Conservation (phyloP, 2,113 vertebrate species). For the Prionailurus bengalensis region DNA sequence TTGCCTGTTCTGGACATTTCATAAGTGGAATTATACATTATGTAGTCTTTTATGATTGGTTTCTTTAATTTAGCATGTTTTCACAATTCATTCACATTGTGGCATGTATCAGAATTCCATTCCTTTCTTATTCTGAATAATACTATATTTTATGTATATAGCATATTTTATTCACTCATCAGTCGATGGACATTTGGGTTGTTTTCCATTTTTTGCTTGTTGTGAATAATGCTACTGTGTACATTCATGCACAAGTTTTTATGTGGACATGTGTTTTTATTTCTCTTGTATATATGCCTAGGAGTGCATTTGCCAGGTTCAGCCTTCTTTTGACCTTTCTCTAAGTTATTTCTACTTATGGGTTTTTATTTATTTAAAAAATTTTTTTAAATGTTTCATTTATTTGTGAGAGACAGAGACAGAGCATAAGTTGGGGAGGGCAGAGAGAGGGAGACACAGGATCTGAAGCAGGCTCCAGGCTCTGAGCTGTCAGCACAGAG, state of each 20-base stretch:
- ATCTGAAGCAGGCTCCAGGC: too few species aligned
- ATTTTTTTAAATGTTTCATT: too few species aligned
- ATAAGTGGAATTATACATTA: not conserved
- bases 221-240: not conserved
- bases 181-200: not conserved
- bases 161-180: not conserved
- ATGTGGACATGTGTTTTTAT: not conserved
- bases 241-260: not conserved
- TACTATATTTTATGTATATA: not conserved
- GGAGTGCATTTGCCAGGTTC: not conserved
- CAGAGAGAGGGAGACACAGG: too few species aligned
- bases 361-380: not conserved
- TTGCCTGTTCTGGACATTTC: not conserved
- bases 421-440: too few species aligned
- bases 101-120: not conserved
- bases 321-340: not conserved
- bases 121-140: conserved; percentile 12
- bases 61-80: conserved; percentile 24
- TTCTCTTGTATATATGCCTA: not conserved
- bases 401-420: too few species aligned
- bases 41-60: not conserved
- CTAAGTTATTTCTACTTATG: conserved; percentile 29
- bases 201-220: not conserved
- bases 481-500: too few species aligned
- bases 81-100: not conserved